A percentile compares a stretch with the other conserved stretches of the same genome.
These are phyloP conservation scores for Arrhopalites spinosus DNA, from an alignment of 2,888 invertebrate species.

Conservation along the genomic window DNA sequence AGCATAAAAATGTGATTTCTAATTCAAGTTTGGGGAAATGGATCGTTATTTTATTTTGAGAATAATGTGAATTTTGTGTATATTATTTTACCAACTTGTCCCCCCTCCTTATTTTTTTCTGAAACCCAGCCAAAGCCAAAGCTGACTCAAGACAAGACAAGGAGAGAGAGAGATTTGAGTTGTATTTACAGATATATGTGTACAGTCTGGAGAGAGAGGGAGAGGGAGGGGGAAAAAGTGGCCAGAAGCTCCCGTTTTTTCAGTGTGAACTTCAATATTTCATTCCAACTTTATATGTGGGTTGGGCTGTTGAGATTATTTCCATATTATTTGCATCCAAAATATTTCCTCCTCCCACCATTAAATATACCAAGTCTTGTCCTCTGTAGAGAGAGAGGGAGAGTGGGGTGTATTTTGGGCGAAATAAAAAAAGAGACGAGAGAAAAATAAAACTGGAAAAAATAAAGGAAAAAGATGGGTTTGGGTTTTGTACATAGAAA, in stretches of 20 bases:
- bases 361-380: background rate
- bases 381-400: background rate
- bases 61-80: too few species aligned
- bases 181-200: too few species aligned
- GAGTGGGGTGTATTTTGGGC: background rate
- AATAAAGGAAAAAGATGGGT: background rate
- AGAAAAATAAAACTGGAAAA: too few species aligned
- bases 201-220: background rate
- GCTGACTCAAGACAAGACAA: too few species aligned
- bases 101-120: too few species aligned
- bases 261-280: slow-evolving; percentile 45
- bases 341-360: slow-evolving; percentile 24
- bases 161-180: too few species aligned
- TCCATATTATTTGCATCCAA: slow-evolving; percentile 54
- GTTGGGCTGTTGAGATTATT: slow-evolving; percentile 43
- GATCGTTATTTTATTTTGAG: too few species aligned
- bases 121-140: too few species aligned
- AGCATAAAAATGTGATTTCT: too few species aligned
- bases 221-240: background rate
- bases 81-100: too few species aligned
- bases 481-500: background rate
- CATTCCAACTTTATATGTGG: slow-evolving; percentile 36
- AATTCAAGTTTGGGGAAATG: too few species aligned
- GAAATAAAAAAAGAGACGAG: background rate
- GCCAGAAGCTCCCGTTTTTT: background rate